Evolutionary conservation across 1,140 invertebrate genomes (phyloP).

Genomic region (Trichonephila clavata): DNA sequence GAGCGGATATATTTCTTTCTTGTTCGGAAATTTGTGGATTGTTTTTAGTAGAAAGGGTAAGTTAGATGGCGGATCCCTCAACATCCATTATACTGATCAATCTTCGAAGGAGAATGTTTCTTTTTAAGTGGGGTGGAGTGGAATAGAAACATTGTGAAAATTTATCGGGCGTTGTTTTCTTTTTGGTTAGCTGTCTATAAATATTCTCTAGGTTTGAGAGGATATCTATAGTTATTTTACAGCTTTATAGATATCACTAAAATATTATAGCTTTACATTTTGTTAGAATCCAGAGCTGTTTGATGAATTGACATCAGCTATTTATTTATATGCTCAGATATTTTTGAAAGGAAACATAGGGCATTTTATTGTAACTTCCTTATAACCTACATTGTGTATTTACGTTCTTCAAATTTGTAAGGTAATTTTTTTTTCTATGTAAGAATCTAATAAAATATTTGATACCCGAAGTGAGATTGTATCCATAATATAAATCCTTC

Average conservation of each 20-base stretch:
- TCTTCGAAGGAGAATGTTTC: neutral
- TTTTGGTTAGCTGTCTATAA: neutral
- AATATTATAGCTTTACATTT: neutral
- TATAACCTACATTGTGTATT: too few relatives aligned
- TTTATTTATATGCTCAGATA: neutral
- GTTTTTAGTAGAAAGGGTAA: neutral
- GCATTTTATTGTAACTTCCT: too few relatives aligned
- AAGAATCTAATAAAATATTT: too few relatives aligned
- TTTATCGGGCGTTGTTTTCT: neutral
- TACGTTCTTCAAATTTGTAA: too few relatives aligned
- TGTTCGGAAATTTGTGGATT: slow-evolving; percentile 10
- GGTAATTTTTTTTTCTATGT: neutral
- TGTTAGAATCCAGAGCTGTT: neutral
- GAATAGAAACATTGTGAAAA: neutral
- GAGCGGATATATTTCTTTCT: slow-evolving; percentile 32
- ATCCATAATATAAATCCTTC: too few relatives aligned
- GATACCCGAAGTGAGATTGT: too few relatives aligned
- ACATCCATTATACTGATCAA: slow-evolving; percentile 24
- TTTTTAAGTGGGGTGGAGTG: neutral
- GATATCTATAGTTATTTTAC: neutral
- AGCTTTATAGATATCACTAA: neutral
- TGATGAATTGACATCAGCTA: neutral
- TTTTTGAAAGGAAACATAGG: neutral
- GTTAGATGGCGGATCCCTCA: neutral
- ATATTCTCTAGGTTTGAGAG: neutral